phyloP scores from a whole-genome alignment of 1,140 invertebrate species.

The Drosophila nigrodunni region DNA sequence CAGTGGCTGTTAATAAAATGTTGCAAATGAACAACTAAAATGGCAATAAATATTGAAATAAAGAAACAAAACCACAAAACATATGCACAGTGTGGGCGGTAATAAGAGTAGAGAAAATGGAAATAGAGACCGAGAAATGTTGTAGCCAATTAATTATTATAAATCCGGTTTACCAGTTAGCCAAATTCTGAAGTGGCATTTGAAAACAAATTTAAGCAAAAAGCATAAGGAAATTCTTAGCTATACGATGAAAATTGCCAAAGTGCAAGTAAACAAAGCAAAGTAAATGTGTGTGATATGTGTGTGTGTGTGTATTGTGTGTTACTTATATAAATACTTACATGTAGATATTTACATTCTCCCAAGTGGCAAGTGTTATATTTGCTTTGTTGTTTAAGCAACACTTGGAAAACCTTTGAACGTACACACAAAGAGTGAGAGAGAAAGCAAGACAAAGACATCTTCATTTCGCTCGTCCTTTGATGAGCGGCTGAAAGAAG shows the following conservation, averaged over 20 bases:
- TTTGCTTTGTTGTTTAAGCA: conserved; percentile 67
- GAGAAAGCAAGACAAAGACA: no score
- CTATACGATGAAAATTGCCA: conserved; percentile 26
- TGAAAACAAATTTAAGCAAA: conserved; percentile 61
- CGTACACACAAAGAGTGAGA: neutral
- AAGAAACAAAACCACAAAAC: conserved; percentile 15
- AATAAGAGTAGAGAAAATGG: no score
- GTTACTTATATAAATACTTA: conserved; percentile 17
- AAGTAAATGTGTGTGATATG: neutral
- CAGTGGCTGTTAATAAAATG: conserved; percentile 69
- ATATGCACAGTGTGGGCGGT: neutral
- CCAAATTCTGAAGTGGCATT: conserved; percentile 57
- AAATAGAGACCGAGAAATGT: conserved; percentile 34
- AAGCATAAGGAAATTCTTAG: conserved; percentile 21
- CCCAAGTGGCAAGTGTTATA: conserved; percentile 68
- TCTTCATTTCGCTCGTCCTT: neutral
- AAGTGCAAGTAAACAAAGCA: conserved; percentile 36
- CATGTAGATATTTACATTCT: conserved; percentile 43
- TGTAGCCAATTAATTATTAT: conserved; percentile 77
- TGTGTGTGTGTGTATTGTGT: conserved; percentile 17
- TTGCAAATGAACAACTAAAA: conserved; percentile 60
- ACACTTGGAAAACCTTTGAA: conserved; percentile 47
- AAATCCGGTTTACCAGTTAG: conserved; percentile 56
- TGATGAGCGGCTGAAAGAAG: neutral
- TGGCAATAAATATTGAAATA: conserved; percentile 59